Evolutionary conservation across 2,113 vertebrate species (phyloP), one percentile per base, ranked within the genome.

Genomic region (Cynocephalus volans): DNA sequence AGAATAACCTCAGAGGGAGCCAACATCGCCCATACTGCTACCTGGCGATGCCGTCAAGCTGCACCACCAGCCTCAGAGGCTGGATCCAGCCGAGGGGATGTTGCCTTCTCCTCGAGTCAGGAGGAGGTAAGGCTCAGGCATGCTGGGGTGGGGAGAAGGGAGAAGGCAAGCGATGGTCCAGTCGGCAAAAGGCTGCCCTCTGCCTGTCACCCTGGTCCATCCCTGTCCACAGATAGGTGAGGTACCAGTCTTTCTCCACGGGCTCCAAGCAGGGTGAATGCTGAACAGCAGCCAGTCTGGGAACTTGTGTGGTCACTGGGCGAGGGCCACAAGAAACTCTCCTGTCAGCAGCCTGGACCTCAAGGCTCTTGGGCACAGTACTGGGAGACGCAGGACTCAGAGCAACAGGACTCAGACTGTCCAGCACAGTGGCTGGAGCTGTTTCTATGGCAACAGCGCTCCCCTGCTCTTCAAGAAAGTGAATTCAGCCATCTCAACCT

Each of bases 231-330:
- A 97, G 95, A 93, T 58, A 95, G 8, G 26, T 0, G 26, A 36
- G 92, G 48, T 96, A 84, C 82, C 80, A 56, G 52, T 18, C 41
- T 64, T 33, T 58, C 60, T 54, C 69, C 60, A 26, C 21, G 48
- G 45, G 19, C 65, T 72, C n/a, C 26, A 36, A 81, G 65, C 31
- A 28, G 31, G 92, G 94, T 94, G 58, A 41, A 89, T 62, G 52
- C 87, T 97, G 91, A 90, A 89, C 41, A 41, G 67, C 92, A 93
- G 84, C 97, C 87, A 75, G 41, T 48, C 85, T 96, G 97, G 97
- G 97, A 98, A 98, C 95, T 60, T 64, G 81, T 26, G 0, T 88
- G 96, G 96, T 96, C 97, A 97, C 60, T 64, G 89, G 67, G 91
- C 90, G 36, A 97, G 90, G 72, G 93, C 93, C 11, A 9, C 76